Base-by-base conservation (phyloP, 2,113 vertebrate species). In the Piliocolobus tephrosceles region DNA sequence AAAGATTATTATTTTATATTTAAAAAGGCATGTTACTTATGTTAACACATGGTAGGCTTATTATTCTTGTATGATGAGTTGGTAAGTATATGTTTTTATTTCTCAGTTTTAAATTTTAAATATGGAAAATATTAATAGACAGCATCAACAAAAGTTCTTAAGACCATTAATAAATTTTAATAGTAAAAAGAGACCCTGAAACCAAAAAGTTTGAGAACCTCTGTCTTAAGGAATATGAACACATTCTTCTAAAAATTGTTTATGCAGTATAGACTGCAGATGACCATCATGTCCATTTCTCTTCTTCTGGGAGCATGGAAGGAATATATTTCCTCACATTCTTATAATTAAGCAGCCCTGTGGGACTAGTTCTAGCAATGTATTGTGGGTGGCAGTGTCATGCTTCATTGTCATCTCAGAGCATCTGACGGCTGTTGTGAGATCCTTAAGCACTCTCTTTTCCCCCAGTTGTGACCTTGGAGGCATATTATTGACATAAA, bases 71-170 rank as follows among this genome's bases (percentile, higher is more conserved):
- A 64, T 64, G 12, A 78, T 82, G 40, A 85, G 50, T 89, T 80
- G 50, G 16, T 78, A 68, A 88, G 61, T 64, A 68, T 91, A 58
- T 87, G 78, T 32, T 61, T 70, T 38, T 47, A 80, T 52, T 45
- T 40, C 38, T 57, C 14, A 76, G n/a, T n/a, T 91, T 94, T 75
- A 83, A 14, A 58, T 66, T 92, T 91, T 2, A 95, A 73, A 86
- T 64, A 79, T 68, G 5, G 4, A 83, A 79, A 43, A 23, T 78
- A 12, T 38, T 68, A 20, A 79, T 38, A 83, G 64, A 68, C 17
- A 85, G 70, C 14, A 79, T 68, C 4, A 47, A 57, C 14, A 50
- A 50, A 58, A 64, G 3, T 3, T 35, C 30, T 72, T 95, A 66
- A 55, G 66, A 22, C 23, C 8, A 2, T 73, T 10, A 17, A 0